Conservation (phyloP, 2,113 vertebrate species). For the Istiophorus platypterus region DNA sequence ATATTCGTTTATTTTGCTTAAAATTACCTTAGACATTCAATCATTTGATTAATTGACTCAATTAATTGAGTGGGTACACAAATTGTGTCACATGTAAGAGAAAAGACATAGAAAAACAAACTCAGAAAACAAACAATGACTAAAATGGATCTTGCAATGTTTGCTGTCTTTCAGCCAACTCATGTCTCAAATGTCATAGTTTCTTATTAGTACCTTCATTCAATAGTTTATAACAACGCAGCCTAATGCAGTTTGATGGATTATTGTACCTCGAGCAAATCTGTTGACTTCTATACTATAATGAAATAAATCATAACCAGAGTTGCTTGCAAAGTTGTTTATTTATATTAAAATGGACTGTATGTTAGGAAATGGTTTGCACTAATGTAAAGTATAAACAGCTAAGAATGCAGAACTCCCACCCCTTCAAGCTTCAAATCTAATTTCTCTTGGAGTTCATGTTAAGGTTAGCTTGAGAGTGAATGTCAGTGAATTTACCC, state of each 20-base stretch:
- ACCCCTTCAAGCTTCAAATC: neutral
- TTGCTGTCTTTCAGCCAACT: neutral
- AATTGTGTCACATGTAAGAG: too few relatives aligned
- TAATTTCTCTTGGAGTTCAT: constrained; percentile 33
- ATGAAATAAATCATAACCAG: neutral
- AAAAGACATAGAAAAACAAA: too few relatives aligned
- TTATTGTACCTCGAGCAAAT: neutral
- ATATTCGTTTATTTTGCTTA: too few relatives aligned
- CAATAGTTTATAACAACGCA: neutral
- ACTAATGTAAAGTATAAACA: neutral
- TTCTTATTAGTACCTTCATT: neutral
- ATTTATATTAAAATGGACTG: neutral
- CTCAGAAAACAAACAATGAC: too few relatives aligned
- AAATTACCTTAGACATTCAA: too few relatives aligned
- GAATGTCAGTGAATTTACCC: constrained; percentile 17
- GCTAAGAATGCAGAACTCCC: neutral
- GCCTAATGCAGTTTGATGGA: constrained; percentile 1
- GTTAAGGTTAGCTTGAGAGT: constrained; percentile 24
- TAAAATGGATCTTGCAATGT: too few relatives aligned
- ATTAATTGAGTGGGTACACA: too few relatives aligned
- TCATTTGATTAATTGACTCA: too few relatives aligned
- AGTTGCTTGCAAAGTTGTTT: neutral
- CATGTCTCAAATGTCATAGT: neutral
- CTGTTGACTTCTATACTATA: neutral
- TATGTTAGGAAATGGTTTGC: neutral